These are phyloP conservation scores for Sternarchorhynchus goeldii DNA, from an alignment of 2,797 vertebrate species.

Conservation along the genomic window DNA sequence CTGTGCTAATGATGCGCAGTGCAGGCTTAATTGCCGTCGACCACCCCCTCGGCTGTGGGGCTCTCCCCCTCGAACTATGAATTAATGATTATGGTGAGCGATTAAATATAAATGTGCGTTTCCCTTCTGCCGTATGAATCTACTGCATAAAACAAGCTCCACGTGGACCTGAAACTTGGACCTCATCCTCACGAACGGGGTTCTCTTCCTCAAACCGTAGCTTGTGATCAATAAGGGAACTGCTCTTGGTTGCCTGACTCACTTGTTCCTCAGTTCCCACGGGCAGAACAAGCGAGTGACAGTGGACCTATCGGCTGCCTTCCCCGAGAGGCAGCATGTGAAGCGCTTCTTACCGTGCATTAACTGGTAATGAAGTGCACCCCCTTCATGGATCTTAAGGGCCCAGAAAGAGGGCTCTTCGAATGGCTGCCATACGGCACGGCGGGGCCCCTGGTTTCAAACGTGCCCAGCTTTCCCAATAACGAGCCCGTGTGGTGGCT, in stretches of 20 bases:
- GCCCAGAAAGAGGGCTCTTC: constrained; percentile 28
- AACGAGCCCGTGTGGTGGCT: not conserved
- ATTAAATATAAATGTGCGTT: constrained; percentile 77
- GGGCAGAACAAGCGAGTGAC: not conserved
- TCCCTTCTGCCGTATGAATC: constrained; percentile 64
- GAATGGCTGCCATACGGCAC: not conserved
- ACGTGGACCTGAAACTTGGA: constrained; percentile 1
- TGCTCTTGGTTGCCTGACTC: not conserved
- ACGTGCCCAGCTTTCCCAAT: constrained; percentile 4
- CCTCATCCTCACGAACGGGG: constrained; percentile 8
- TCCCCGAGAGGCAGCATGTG: not conserved
- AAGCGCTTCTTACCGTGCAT: not conserved
- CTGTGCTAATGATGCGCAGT: constrained; percentile 61
- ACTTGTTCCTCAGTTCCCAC: not conserved
- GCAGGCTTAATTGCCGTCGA: constrained; percentile 29
- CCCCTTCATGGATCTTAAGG: constrained; percentile 3
- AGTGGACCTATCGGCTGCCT: not conserved
- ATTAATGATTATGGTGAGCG: constrained; percentile 71
- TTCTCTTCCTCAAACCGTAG: not conserved
- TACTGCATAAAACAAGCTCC: constrained; percentile 62
- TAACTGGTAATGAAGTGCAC: constrained; percentile 34
- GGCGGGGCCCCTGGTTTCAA: constrained; percentile 43
- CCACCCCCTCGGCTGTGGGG: constrained; percentile 53
- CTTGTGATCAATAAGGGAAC: not conserved
- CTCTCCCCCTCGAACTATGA: constrained; percentile 65